phyloP scores from a whole-genome alignment of 2,888 invertebrate species.

The Sminthurinus aureus region DNA sequence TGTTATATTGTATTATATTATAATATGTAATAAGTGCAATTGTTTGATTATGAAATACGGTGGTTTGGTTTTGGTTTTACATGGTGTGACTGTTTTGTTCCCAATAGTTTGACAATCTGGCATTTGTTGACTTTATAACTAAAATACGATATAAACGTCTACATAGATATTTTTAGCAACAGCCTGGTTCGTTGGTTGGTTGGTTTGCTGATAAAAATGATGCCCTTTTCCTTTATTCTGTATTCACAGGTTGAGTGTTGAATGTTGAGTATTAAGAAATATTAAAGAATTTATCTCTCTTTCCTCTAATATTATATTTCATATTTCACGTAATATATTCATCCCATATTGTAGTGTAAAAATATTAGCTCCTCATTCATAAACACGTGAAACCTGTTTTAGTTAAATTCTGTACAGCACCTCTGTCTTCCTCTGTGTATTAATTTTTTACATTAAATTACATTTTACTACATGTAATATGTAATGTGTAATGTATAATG shows the following conservation, averaged over 20 bases:
- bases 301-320: background rate
- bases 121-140: conserved; percentile 6
- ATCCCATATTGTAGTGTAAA: background rate
- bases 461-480: background rate
- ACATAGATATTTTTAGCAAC: no score
- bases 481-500: background rate
- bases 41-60: no score
- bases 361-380: background rate
- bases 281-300: background rate
- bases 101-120: background rate
- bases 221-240: background rate
- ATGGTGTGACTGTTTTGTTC: background rate
- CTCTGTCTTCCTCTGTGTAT: background rate
- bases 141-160: background rate
- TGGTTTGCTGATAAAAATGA: background rate
- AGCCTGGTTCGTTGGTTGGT: no score
- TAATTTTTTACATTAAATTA: background rate
- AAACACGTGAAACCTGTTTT: background rate
- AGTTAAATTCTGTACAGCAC: background rate
- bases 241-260: background rate
- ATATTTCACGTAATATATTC: background rate
- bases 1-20: background rate
- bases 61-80: background rate
- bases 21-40: background rate
- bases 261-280: no score